Percentiles rank a stretch among this genome's conserved stretches.
These are phyloP conservation scores for Yoshiicerus persimilis DNA, from an alignment of 1,140 invertebrate species.

Conservation along the genomic window DNA sequence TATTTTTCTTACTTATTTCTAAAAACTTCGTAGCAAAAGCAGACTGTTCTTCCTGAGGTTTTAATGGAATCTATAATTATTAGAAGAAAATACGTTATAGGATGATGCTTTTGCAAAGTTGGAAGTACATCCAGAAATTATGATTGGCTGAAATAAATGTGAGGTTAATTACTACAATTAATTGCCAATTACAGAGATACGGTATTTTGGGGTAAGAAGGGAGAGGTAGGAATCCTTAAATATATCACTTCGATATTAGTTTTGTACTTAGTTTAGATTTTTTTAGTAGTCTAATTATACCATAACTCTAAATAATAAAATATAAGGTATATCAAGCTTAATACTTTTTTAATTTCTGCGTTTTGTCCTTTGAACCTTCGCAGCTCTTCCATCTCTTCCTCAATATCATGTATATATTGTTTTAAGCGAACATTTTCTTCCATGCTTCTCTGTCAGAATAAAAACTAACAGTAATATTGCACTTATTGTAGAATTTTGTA, in stretches of 20 bases:
- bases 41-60: not conserved
- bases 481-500: too few relatives aligned
- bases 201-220: too few relatives aligned
- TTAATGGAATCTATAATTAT: not conserved
- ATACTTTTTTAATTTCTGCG: not conserved
- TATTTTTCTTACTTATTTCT: constrained; percentile 42
- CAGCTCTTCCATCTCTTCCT: constrained; percentile 24
- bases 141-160: too few relatives aligned
- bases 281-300: too few relatives aligned
- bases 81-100: not conserved
- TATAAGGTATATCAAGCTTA: not conserved
- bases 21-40: constrained; percentile 37
- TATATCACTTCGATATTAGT: too few relatives aligned
- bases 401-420: not conserved
- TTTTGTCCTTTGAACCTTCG: not conserved
- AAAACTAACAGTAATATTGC: not conserved
- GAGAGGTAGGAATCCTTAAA: too few relatives aligned
- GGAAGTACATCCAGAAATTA: too few relatives aligned
- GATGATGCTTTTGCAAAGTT: too few relatives aligned
- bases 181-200: too few relatives aligned
- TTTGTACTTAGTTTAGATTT: too few relatives aligned
- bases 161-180: too few relatives aligned
- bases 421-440: constrained; percentile 36
- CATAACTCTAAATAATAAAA: not conserved
- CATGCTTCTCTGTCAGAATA: not conserved